phyloP scores from a whole-genome alignment of 2,113 vertebrate genomes.

The Lepus timidus region DNA sequence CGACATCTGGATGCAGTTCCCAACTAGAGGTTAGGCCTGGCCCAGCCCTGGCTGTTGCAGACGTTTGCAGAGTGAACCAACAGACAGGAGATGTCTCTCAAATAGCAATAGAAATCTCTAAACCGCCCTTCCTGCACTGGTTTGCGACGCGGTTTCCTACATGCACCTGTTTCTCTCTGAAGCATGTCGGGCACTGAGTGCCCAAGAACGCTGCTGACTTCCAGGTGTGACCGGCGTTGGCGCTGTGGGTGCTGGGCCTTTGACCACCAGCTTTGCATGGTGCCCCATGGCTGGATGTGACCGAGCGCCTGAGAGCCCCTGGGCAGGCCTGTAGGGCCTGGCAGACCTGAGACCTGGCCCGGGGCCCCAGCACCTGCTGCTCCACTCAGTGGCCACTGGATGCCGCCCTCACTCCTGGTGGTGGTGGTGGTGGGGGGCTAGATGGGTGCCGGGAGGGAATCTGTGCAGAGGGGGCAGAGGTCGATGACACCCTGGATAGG shows the following conservation, averaged over 20 bases:
- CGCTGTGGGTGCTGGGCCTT: rapidly evolving
- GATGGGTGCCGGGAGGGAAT: background rate
- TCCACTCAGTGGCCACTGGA: rapidly evolving
- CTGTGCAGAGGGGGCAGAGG: background rate
- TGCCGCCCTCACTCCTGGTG: too few relatives aligned
- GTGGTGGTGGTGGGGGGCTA: too few relatives aligned
- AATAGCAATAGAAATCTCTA: too few relatives aligned
- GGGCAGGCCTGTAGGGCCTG: rapidly evolving
- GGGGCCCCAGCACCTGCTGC: rapidly evolving
- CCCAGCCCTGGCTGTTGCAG: too few relatives aligned
- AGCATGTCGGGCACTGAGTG: background rate
- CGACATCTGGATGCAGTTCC: too few relatives aligned
- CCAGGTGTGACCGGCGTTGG: background rate
- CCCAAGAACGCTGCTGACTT: background rate
- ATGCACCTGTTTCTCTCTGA: rapidly evolving
- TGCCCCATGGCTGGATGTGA: rapidly evolving
- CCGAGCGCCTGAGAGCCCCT: rapidly evolving
- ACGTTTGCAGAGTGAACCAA: too few relatives aligned
- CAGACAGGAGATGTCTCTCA: too few relatives aligned
- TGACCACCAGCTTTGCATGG: background rate
- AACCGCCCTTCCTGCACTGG: background rate
- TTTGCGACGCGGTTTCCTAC: too few relatives aligned
- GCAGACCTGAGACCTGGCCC: too few relatives aligned
- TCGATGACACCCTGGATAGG: background rate
- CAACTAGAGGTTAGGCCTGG: too few relatives aligned